Evolutionary conservation across 2,113 vertebrate species (phyloP).

Genomic region (Turnix velox): DNA sequence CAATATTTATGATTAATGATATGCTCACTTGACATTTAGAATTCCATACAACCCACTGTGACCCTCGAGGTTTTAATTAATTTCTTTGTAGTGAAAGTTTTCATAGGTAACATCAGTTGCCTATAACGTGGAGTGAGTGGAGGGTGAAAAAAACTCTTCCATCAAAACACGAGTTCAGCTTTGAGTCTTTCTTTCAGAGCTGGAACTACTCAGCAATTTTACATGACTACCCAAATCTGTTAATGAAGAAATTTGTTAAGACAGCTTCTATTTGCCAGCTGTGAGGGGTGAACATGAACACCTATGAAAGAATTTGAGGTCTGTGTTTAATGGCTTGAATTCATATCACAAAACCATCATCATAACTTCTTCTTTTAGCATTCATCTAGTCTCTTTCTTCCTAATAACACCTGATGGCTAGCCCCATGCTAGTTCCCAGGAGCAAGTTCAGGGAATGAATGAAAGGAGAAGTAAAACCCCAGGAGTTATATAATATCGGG

Average conservation of each 20-base stretch:
- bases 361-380: background rate
- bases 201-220: background rate
- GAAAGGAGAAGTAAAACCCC: background rate
- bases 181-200: background rate
- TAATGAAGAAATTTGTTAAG: background rate
- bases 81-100: conserved; percentile 13
- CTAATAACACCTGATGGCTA: background rate
- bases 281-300: background rate
- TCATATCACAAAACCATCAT: background rate
- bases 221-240: background rate
- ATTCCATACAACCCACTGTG: background rate
- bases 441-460: background rate
- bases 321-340: background rate
- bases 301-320: background rate
- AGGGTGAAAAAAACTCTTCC: background rate
- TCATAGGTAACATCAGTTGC: background rate
- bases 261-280: background rate
- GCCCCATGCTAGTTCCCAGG: background rate
- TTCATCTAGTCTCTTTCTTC: background rate
- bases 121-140: background rate
- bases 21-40: background rate
- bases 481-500: background rate
- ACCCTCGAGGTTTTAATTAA: background rate
- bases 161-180: background rate
- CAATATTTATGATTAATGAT: background rate